Evolutionary conservation across 2,113 vertebrate species (phyloP).

Genomic region (Microcebus murinus): DNA sequence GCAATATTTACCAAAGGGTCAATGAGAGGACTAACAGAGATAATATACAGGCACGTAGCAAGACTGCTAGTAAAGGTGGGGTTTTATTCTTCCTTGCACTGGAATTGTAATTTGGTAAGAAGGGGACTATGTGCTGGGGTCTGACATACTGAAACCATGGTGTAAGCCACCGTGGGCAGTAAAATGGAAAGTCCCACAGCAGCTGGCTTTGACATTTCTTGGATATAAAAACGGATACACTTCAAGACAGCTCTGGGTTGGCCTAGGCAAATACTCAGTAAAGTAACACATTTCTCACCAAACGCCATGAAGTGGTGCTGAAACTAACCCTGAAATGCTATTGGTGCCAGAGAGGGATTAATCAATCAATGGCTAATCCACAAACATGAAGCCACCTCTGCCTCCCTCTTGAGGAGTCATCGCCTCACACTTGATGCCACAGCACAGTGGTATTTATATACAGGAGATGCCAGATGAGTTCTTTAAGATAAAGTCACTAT

Average conservation of each 20-base stretch:
- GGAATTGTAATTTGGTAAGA: background rate
- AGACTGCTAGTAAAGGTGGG: background rate
- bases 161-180: background rate
- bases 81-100: background rate
- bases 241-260: background rate
- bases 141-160: background rate
- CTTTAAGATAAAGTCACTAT: conserved; percentile 31
- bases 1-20: background rate
- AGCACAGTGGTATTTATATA: background rate
- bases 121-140: background rate
- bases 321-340: background rate
- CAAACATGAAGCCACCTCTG: background rate
- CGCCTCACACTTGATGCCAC: background rate
- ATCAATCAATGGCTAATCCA: background rate
- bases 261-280: background rate
- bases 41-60: background rate
- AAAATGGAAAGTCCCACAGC: background rate
- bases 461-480: background rate
- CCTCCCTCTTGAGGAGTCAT: background rate
- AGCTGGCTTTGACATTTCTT: background rate
- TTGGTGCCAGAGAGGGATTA: background rate
- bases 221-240: background rate
- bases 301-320: background rate
- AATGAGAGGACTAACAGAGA: background rate
- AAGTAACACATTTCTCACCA: background rate